phyloP scores from a whole-genome alignment of 2,113 vertebrate genomes.

The Gobius niger region DNA sequence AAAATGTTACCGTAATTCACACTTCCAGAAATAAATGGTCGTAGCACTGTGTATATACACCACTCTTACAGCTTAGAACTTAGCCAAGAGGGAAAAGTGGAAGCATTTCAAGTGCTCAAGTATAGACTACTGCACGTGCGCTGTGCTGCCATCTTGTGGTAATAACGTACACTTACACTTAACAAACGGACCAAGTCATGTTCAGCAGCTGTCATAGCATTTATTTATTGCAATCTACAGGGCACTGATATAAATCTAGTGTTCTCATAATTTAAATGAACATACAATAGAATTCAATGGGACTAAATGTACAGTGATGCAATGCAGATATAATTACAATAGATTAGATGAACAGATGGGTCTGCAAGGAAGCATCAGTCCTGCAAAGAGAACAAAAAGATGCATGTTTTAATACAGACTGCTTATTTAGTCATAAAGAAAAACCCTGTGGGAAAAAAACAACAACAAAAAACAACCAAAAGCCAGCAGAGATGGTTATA shows the following conservation, averaged over 20 bases:
- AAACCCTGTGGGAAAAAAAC: too few relatives aligned
- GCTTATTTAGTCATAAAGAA: not conserved
- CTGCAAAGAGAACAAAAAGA: conserved; percentile 59
- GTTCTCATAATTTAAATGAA: not conserved
- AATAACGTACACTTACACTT: not conserved
- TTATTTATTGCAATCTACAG: conserved; percentile 9
- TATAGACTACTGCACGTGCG: not conserved
- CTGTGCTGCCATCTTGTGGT: conserved; percentile 39
- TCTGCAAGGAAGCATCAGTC: conserved; percentile 26
- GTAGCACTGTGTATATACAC: too few relatives aligned
- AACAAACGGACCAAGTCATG: not conserved
- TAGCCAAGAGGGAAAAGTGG: too few relatives aligned
- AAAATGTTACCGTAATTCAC: too few relatives aligned
- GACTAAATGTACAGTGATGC: not conserved
- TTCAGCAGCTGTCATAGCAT: conserved; percentile 16
- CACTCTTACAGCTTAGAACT: too few relatives aligned
- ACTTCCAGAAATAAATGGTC: too few relatives aligned
- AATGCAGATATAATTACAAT: not conserved
- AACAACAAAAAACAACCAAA: too few relatives aligned
- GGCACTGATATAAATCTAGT: not conserved
- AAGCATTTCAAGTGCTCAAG: too few relatives aligned
- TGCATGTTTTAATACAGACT: conserved; percentile 22
- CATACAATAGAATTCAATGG: not conserved
- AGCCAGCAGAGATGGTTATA: not conserved
- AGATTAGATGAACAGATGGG: not conserved